These are phyloP conservation scores for Neosilurus hyrtlii DNA, from an alignment of 2,797 vertebrate genomes.

Conservation along the genomic window DNA sequence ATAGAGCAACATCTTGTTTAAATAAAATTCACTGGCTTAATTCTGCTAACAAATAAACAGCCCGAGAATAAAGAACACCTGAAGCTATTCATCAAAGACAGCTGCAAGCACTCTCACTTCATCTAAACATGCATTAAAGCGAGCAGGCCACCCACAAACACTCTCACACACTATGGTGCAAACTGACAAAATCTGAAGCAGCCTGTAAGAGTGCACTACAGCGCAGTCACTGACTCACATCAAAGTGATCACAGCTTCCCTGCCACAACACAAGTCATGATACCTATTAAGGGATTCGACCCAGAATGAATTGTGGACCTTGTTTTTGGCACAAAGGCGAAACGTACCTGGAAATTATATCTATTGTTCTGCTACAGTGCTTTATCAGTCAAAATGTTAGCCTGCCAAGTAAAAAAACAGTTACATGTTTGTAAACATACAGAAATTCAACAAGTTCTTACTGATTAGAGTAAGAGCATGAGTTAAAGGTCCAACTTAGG, in stretches of 20 bases:
- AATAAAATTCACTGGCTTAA: neutral
- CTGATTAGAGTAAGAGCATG: neutral
- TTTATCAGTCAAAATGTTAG: neutral
- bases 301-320: neutral
- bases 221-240: conserved; percentile 1
- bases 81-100: conserved; percentile 12
- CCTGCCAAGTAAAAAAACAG: neutral
- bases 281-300: neutral
- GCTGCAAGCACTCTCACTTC: conserved; percentile 11
- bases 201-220: conserved; percentile 7
- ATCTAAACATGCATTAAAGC: conserved; percentile 10
- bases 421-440: neutral
- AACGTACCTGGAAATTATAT: neutral
- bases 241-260: conserved; percentile 1
- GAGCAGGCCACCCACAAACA: conserved; percentile 12
- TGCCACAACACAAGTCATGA: neutral
- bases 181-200: neutral
- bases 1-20: neutral
- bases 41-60: neutral
- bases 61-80: conserved; percentile 11
- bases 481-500: neutral
- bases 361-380: neutral
- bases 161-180: neutral
- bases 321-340: neutral
- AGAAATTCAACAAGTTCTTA: neutral